Evolutionary conservation across 1,140 invertebrate species (phyloP), one percentile per base, ranked within the genome.

Genomic region (Chrysopa pallens): DNA sequence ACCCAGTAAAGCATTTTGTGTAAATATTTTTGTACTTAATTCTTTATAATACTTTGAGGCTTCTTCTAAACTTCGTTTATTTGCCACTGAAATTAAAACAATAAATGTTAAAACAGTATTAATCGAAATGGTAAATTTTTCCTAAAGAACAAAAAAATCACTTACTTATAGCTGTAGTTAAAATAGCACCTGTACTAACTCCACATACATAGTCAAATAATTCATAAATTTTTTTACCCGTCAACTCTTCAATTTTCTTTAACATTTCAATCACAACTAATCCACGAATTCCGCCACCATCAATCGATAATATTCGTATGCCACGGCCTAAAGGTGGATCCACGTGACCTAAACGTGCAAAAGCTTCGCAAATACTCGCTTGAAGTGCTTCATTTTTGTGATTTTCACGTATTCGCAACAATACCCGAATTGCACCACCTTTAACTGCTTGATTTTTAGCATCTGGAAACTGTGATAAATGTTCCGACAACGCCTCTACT

Each of bases 151-250:
- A 39, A 47, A n/a, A 27, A 49, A 43, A 15, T 27, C 27, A 54
- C 48, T 48, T 61, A 75, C 74, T 74, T 53, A 84, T 62, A 42
- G 75, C 68, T 50, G 72, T 70, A 7, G 76, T 73, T 12, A 85
- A 64, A 49, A 86, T 83, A 9, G 81, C 78, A 38, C 89, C 89
- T 4, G 90, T 93, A 55, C 84, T 90, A 9, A 94, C 89, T 7
- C 91, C 91, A 55, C 85, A 84, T 49, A 95, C 81, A 46, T 84
- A 84, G 63, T 95, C 91, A 64, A 95, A 95, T 58, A 81, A 61
- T 49, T 81, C 72, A 50, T 73, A 58, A 14, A 79, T 69, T 46
- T 58, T 64, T 49, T 74, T 71, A 1, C 78, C 76, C 15, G 79
- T 82, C 6, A 79, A 50, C 48, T 72, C 60, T 62, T 92, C 85